A percentile compares a stretch with the other conserved stretches of the same genome.
phyloP scores from a whole-genome alignment of 2,888 invertebrate species.

The Ichneumoninae sp. region DNA sequence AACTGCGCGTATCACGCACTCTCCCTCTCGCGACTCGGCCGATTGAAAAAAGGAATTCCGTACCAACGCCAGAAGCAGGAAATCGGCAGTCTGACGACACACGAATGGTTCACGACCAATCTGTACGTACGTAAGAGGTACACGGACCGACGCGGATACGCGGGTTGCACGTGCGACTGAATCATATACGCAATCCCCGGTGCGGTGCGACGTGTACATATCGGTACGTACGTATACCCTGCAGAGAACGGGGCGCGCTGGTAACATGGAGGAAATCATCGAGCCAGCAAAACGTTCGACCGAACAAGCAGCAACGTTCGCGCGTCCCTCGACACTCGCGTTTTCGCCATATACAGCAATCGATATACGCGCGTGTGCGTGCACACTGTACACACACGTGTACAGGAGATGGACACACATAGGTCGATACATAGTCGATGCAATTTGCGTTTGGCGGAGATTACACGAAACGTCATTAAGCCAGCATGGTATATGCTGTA shows the following conservation, averaged over 20 bases:
- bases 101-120: constrained; percentile 50
- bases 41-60: not conserved
- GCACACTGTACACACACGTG: not conserved
- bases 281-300: constrained; percentile 36
- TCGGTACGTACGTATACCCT: not conserved
- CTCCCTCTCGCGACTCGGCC: no score
- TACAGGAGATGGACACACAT: not conserved
- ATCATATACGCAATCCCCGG: constrained; percentile 44
- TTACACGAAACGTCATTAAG: constrained; percentile 66
- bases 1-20: no score
- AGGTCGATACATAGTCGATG: constrained; percentile 30
- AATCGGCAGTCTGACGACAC: constrained; percentile 55
- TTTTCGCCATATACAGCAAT: constrained; percentile 24
- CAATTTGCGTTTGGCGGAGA: constrained; percentile 65
- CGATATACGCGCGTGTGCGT: not conserved
- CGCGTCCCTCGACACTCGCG: constrained; percentile 35
- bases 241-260: not conserved
- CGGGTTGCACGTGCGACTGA: constrained; percentile 63
- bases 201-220: constrained; percentile 10
- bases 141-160: constrained; percentile 49
- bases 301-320: constrained; percentile 26
- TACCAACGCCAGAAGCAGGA: constrained; percentile 15
- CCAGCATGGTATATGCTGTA: constrained; percentile 29
- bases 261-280: constrained; percentile 39
- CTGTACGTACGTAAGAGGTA: constrained; percentile 6